These are phyloP conservation scores for Hemichromis elongatus DNA, from an alignment of 2,113 vertebrate genomes.

Conservation along the genomic window DNA sequence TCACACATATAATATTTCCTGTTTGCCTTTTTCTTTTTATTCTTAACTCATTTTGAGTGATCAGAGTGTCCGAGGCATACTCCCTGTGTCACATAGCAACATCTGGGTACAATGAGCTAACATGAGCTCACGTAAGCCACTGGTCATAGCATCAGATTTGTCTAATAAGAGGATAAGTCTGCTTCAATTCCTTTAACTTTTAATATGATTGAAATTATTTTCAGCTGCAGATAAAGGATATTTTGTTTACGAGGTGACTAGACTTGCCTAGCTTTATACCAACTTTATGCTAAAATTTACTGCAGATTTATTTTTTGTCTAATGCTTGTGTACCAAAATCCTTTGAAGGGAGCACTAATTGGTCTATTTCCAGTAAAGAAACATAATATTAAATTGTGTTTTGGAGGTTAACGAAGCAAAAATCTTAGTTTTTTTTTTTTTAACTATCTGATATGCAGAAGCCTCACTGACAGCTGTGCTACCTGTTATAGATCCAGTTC, in stretches of 20 bases:
- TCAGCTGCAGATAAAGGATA: background rate
- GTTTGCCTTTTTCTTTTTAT: background rate
- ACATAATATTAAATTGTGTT: background rate
- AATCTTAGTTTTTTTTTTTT: background rate
- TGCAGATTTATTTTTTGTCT: background rate
- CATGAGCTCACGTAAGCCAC: background rate
- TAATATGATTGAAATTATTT: background rate
- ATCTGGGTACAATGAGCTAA: background rate
- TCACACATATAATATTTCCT: background rate
- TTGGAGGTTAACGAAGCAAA: background rate
- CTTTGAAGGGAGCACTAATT: background rate
- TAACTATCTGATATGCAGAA: background rate
- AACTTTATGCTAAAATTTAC: background rate
- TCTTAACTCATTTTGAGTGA: background rate
- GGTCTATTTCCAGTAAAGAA: background rate
- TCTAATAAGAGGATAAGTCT: background rate
- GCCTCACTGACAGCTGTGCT: background rate
- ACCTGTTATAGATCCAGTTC: background rate
- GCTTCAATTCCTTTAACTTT: background rate
- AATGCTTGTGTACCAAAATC: background rate
- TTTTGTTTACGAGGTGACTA: background rate
- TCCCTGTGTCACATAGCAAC: background rate
- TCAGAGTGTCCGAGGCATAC: background rate
- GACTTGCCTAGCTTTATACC: background rate
- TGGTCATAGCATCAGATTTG: background rate